Evolutionary conservation across 2,113 vertebrate genomes (phyloP).

Genomic region (Passer domesticus): DNA sequence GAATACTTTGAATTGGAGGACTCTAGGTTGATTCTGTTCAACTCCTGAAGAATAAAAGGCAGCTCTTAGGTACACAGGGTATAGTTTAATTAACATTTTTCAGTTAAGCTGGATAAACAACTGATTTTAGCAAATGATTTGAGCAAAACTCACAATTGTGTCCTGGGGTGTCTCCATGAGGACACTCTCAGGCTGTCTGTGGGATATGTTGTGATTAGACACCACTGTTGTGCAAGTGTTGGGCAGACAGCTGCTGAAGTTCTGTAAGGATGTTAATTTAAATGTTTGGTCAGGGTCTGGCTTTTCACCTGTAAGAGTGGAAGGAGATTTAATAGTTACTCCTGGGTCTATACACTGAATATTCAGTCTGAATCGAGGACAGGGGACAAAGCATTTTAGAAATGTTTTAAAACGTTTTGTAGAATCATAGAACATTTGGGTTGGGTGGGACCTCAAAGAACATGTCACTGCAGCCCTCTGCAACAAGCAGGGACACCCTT

Average conservation of each 20-base stretch:
- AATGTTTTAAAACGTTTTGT: not conserved
- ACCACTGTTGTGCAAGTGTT: slow-evolving; percentile 89
- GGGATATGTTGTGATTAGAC: slow-evolving; percentile 83
- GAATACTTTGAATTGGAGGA: slow-evolving; percentile 94
- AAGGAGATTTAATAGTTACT: not conserved
- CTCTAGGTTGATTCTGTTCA: slow-evolving; percentile 97
- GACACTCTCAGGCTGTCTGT: slow-evolving; percentile 89
- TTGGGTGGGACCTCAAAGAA: not conserved
- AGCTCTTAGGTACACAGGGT: not conserved
- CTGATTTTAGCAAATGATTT: not conserved
- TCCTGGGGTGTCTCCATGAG: slow-evolving; percentile 97
- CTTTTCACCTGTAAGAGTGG: slow-evolving; percentile 86
- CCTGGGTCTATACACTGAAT: not conserved
- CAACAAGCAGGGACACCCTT: not conserved
- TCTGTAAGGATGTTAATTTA: slow-evolving; percentile 93
- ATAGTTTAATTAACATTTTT: not conserved
- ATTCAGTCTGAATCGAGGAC: not conserved
- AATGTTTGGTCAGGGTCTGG: slow-evolving; percentile 98
- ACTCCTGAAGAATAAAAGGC: slow-evolving; percentile 80
- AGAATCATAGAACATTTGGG: not conserved
- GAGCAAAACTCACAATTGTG: slow-evolving; percentile 86
- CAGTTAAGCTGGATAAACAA: not conserved
- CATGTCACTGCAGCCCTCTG: not conserved
- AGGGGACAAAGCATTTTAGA: not conserved
- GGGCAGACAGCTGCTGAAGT: slow-evolving; percentile 85